Evolutionary conservation across 2,888 invertebrate species (phyloP), one percentile per base, ranked within the genome.

Genomic region (Limnephilus auricula): DNA sequence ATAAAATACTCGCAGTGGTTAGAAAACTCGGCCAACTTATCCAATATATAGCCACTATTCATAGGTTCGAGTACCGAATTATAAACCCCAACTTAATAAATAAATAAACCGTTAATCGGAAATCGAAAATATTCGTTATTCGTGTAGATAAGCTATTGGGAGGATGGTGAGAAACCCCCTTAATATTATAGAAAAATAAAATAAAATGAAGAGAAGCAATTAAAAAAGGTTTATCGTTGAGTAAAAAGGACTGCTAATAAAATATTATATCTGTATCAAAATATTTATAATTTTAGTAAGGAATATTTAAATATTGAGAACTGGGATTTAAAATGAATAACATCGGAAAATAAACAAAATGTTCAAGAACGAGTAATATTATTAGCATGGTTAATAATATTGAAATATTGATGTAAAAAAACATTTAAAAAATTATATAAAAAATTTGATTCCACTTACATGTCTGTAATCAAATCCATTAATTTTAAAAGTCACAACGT

Each of bases 371-470:
- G 18, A 5, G 25, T 25, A 25, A 25, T n/a, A 65, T n/a, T n/a
- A n/a, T n/a, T n/a, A 9, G 65, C 6, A 6, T 65, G 10, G 25
- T 65, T 65, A 9, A 25, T 9, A 18, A 65, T 65, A 65, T 65
- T 65, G 5, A 65, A 65, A 65, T 25, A 65, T 65, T 25, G 25
- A 65, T 25, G 65, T 18, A 65, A 65, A 18, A 65, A 25, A 25
- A 1, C 6, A 25, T 65, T n/a, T 9, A 25, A 65, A 30, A 80
- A 80, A 80, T 31, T 4, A 80, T 80, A 6, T 15, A 80, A 80
- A 80, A 15, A 87, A 87, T 87, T 31, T 34, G 5, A 40, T 45
- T 37, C n/a, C 5, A 85, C 85, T 85, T 85, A 85, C 85, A 45
- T 85, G 40, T 40, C 13, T 40, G 40, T 65, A 40, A 85, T 85